These are phyloP conservation scores for Aphelocoma coerulescens DNA, from an alignment of 2,113 vertebrate genomes.

Conservation along the genomic window DNA sequence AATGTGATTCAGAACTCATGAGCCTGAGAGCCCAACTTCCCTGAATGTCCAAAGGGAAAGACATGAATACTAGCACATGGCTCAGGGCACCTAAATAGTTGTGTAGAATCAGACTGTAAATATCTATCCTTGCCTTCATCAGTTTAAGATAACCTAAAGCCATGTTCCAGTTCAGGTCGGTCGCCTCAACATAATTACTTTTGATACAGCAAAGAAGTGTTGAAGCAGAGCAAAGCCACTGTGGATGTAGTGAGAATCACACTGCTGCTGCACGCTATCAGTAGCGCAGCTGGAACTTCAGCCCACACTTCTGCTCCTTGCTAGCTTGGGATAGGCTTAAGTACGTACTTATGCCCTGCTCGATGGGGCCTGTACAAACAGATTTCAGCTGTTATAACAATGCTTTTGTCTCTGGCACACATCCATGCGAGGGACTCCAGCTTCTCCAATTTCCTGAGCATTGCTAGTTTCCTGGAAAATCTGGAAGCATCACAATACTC, in stretches of 20 bases:
- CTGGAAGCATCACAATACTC: neutral
- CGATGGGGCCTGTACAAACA: neutral
- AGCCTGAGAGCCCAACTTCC: neutral
- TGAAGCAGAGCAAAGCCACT: neutral
- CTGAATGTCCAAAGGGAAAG: neutral
- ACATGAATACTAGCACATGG: neutral
- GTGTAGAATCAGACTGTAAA: neutral
- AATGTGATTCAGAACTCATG: neutral
- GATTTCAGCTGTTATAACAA: constrained; percentile 33
- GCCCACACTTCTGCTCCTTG: neutral
- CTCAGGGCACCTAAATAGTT: neutral
- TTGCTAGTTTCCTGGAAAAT: neutral
- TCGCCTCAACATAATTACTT: neutral
- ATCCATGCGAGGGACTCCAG: neutral
- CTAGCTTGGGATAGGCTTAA: neutral
- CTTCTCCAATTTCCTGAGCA: neutral
- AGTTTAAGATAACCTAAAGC: neutral
- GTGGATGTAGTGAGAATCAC: neutral
- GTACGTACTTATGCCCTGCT: neutral
- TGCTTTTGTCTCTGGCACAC: neutral
- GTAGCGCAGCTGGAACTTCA: neutral
- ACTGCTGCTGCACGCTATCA: neutral
- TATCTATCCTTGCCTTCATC: neutral
- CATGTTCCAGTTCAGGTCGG: neutral
- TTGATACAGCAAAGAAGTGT: neutral